Conservation (phyloP, 2,888 invertebrate genomes). For the Heliconius hortense region DNA sequence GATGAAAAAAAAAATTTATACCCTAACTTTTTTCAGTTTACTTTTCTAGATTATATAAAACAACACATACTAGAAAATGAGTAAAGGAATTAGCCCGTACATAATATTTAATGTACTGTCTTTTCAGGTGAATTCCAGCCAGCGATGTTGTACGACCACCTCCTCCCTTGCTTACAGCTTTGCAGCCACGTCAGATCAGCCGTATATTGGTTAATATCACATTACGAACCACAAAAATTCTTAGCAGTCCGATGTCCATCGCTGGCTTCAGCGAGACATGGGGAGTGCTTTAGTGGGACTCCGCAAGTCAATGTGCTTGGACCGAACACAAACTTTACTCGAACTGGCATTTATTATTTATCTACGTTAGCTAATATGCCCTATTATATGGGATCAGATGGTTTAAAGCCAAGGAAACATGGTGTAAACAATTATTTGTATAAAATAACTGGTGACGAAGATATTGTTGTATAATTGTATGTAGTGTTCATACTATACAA, state of each 20-base stretch:
- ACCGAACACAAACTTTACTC: conserved; percentile 63
- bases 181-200: conserved; percentile 71
- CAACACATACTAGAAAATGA: not conserved
- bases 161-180: conserved; percentile 67
- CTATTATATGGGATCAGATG: conserved; percentile 61
- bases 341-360: conserved; percentile 67
- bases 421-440: conserved; percentile 60
- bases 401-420: conserved; percentile 53
- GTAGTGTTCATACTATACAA: not conserved
- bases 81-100: not conserved
- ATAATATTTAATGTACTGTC: not conserved
- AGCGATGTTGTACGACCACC: conserved; percentile 57
- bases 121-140: conserved; percentile 70
- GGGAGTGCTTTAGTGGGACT: conserved; percentile 58
- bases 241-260: conserved; percentile 61
- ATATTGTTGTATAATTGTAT: conserved; percentile 53
- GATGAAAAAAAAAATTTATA: no score
- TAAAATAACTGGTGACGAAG: conserved; percentile 58
- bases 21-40: no score
- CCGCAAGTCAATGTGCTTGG: conserved; percentile 60
- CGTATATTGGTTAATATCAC: conserved; percentile 61
- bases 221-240: conserved; percentile 59
- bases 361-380: conserved; percentile 59
- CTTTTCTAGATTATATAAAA: no score
- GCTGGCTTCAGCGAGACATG: conserved; percentile 57